phyloP scores from a whole-genome alignment of 2,797 vertebrate species.

The Benthosema pterotum region DNA sequence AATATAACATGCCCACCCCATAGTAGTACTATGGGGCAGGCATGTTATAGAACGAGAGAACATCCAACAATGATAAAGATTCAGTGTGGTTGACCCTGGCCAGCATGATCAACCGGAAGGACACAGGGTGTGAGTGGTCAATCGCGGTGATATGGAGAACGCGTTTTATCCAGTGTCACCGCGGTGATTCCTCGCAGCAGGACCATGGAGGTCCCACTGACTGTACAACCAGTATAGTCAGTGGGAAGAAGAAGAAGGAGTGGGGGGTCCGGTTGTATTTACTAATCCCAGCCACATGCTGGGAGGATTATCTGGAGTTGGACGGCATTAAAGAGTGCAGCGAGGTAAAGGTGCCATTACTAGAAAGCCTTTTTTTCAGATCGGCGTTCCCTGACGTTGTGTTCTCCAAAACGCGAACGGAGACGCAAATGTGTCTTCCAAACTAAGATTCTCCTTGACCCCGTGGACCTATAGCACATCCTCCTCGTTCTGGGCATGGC shows the following conservation, averaged over 20 bases:
- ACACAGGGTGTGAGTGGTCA: no score
- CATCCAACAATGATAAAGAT: no score
- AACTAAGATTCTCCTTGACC: no score
- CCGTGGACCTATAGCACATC: no score
- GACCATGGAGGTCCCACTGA: not conserved
- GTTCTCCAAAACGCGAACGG: conserved; percentile 5
- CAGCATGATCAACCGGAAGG: no score
- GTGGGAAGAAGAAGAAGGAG: no score
- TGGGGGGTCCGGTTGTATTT: conserved; percentile 45
- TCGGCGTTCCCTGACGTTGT: not conserved
- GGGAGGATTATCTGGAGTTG: conserved; percentile 56
- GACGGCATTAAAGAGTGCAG: not conserved
- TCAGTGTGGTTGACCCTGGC: no score
- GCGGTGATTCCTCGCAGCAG: not conserved
- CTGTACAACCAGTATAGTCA: conserved; percentile 11
- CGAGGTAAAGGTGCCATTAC: conserved; percentile 18
- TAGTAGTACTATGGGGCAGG: no score
- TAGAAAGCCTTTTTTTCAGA: conserved; percentile 24
- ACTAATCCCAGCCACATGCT: conserved; percentile 55
- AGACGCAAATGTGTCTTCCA: no score
- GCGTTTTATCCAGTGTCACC: conserved; percentile 1
- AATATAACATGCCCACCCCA: no score
- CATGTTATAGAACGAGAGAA: no score
- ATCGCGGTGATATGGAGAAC: not conserved
- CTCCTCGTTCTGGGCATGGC: no score